Evolutionary conservation across 64 coral and sea anemone species (phyloP).

Genomic region (Montipora foliosa): DNA sequence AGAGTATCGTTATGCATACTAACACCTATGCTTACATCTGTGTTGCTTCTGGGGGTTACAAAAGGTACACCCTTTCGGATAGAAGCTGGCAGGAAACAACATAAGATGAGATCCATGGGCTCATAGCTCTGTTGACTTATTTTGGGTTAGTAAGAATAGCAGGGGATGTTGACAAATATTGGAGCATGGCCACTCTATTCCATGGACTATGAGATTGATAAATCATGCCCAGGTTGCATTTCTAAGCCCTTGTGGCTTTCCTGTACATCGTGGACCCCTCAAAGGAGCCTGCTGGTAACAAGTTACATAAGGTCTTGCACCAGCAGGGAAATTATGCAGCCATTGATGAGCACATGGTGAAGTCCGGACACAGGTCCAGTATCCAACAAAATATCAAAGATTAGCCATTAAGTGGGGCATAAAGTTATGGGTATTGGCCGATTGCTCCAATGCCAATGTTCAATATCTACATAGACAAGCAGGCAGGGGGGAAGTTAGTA

Average conservation of each 20-base stretch:
- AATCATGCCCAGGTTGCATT: neutral
- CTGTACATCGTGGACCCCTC: too few relatives aligned
- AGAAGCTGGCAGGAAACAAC: slow-evolving; percentile 50
- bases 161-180: slow-evolving; percentile 20
- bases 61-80: slow-evolving; percentile 46
- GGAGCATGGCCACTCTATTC: slow-evolving; percentile 24
- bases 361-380: too few relatives aligned
- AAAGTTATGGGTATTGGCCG: too few relatives aligned
- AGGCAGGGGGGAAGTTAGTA: too few relatives aligned
- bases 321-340: slow-evolving; percentile 21
- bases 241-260: too few relatives aligned
- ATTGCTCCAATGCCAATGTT: too few relatives aligned
- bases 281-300: too few relatives aligned
- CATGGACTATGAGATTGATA: slow-evolving; percentile 49
- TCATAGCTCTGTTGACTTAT: slow-evolving; percentile 71
- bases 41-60: neutral
- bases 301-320: too few relatives aligned
- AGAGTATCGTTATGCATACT: too few relatives aligned
- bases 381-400: slow-evolving; percentile 15
- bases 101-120: slow-evolving; percentile 49
- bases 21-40: too few relatives aligned
- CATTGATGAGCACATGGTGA: too few relatives aligned
- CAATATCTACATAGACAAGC: too few relatives aligned
- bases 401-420: slow-evolving; percentile 70
- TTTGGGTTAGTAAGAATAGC: slow-evolving; percentile 67